Evolutionary conservation across 2,113 vertebrate genomes (phyloP), one percentile per base, ranked within the genome.

Genomic region (Dissostichus mawsoni): DNA sequence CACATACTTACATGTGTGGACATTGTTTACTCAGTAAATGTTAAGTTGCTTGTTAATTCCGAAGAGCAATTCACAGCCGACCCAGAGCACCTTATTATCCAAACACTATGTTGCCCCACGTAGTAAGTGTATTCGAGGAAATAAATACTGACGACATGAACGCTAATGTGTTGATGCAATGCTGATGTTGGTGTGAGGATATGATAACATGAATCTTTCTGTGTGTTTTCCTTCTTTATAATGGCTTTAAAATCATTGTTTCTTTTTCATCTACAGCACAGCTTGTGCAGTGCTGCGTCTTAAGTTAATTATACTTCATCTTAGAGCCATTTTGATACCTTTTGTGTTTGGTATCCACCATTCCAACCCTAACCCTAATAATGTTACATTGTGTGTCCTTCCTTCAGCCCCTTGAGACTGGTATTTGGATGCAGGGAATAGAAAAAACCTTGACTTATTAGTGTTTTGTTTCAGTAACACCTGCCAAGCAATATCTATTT

Each of bases 151-250:
- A 20, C 1, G 0, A n/a, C 20, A 62, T 62, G 41, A 68, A 23
- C 18, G 8, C 25, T 61, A 25, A 62, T 61, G 25, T 41, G 8
- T 33, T 53, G 12, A 20, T 59, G 58, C 2, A 2, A 18, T 70
- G 50, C 36, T 57, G 41, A 8, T 55, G n/a, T 18, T 48, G 12
- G 11, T 45, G 23, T 56, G 18, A 41, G 11, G 36, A 20, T 44
- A 0, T 52, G 74, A 69, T 65, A 48, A 29, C 1, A 33, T 51
- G 52, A 53, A 80, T 74, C 10, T 67, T 41, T 74, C 16, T 29
- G 58, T 20, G 6, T 68, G 13, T 67, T 66, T 45, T 78, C 36
- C n/a, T 58, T 36, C 9, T 20, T 25, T 47, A 4, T 0, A 33
- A 20, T 11, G 45, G 29, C 47, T 44, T 0, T 25, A 17, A 76